Evolutionary conservation across 1,140 invertebrate genomes (phyloP).

Genomic region (Drosophila bocqueti): DNA sequence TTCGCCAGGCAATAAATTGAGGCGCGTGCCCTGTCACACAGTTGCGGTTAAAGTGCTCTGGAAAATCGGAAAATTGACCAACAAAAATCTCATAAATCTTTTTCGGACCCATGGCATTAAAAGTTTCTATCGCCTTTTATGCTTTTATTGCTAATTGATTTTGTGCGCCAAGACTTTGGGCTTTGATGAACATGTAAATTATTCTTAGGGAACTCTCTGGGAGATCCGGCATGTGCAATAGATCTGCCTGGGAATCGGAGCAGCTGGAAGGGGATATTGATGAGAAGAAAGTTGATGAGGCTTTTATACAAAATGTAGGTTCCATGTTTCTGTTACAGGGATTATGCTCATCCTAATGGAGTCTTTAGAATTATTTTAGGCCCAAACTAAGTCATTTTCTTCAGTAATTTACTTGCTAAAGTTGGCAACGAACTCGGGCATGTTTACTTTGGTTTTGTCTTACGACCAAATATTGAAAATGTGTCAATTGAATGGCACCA

Average conservation of each 20-base stretch:
- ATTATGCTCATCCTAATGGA: constrained; percentile 6
- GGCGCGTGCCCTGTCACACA: constrained; percentile 42
- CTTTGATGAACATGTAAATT: constrained; percentile 24
- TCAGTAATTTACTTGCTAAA: neutral
- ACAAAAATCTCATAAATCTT: constrained; percentile 56
- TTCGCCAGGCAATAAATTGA: constrained; percentile 25
- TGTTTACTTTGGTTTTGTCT: constrained; percentile 1
- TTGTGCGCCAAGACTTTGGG: constrained; percentile 23
- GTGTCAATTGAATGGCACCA: constrained; percentile 73
- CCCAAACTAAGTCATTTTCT: neutral
- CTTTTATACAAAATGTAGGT: constrained; percentile 6
- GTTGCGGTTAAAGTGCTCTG: constrained; percentile 22
- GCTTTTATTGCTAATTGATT: constrained; percentile 58
- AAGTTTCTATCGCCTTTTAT: constrained; percentile 41
- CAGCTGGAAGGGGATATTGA: constrained; percentile 17
- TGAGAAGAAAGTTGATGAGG: neutral
- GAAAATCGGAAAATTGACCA: constrained; percentile 53
- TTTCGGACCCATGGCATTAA: constrained; percentile 53
- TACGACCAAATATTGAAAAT: constrained; percentile 38
- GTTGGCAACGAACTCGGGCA: neutral
- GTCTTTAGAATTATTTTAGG: neutral
- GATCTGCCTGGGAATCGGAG: constrained; percentile 29
- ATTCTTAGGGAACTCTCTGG: constrained; percentile 4
- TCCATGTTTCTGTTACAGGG: constrained; percentile 14
- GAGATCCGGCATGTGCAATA: constrained; percentile 11